Conservation (phyloP, 2,113 vertebrate genomes). For the Eptatretus burgeri region DNA sequence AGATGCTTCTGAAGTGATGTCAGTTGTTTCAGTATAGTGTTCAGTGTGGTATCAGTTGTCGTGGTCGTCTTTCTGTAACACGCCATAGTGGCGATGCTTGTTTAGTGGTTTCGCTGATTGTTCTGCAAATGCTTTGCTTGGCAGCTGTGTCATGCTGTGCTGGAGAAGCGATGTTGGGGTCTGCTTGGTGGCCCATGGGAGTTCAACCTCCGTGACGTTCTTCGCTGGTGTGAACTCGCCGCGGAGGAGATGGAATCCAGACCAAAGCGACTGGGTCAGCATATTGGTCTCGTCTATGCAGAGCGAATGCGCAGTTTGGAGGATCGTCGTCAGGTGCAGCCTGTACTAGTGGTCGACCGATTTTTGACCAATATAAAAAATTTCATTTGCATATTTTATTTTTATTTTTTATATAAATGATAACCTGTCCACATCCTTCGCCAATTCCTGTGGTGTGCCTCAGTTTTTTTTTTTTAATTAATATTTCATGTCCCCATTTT, state of each 20-base stretch:
- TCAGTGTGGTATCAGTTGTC: background rate
- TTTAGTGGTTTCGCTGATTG: background rate
- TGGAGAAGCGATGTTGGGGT: slow-evolving; percentile 47
- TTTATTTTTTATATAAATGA: no score
- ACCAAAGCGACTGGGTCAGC: slow-evolving; percentile 51
- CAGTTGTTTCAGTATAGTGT: background rate
- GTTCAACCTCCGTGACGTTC: slow-evolving; percentile 82
- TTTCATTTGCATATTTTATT: no score
- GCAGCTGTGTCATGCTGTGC: slow-evolving; percentile 52
- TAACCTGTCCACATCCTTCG: no score
- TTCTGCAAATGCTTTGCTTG: slow-evolving; percentile 6
- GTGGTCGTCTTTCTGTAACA: background rate
- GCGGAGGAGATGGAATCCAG: slow-evolving; percentile 58
- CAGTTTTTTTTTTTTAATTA: no score
- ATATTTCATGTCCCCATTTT: no score
- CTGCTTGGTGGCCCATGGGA: slow-evolving; percentile 88
- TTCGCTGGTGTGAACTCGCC: slow-evolving; percentile 78
- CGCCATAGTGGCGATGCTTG: background rate
- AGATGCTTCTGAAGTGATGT: background rate
- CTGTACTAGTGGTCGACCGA: no score
- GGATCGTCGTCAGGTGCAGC: slow-evolving; percentile 41
- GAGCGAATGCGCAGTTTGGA: slow-evolving; percentile 56
- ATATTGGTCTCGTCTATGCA: slow-evolving; percentile 53
- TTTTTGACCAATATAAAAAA: no score
- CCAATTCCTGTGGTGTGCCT: no score